Evolutionary conservation across 2,113 vertebrate species (phyloP).

Genomic region (Physeter macrocephalus): DNA sequence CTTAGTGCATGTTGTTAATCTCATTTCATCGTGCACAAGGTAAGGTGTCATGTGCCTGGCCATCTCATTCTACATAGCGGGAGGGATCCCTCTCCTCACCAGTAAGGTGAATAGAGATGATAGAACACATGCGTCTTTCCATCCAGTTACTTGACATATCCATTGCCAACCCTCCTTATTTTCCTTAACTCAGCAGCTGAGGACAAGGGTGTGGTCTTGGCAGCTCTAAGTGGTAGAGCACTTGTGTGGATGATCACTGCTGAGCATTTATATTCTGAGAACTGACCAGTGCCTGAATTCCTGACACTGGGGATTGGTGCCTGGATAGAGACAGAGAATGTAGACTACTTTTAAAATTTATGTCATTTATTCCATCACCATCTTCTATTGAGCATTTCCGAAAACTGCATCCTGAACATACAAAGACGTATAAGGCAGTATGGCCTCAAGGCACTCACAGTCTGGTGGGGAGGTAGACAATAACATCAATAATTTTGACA

Average conservation of each 20-base stretch:
- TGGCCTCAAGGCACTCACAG: not conserved
- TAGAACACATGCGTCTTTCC: not conserved
- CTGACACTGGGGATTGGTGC: not conserved
- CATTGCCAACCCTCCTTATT: not conserved
- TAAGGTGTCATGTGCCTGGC: not conserved
- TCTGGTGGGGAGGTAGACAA: not conserved
- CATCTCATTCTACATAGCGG: not conserved
- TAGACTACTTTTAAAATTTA: not conserved
- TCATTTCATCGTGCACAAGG: not conserved
- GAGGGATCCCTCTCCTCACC: not conserved
- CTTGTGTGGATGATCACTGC: not conserved
- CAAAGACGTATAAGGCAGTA: not conserved
- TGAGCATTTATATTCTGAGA: not conserved
- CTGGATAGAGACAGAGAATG: not conserved
- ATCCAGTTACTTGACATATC: not conserved
- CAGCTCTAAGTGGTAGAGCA: not conserved
- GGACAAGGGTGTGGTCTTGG: not conserved
- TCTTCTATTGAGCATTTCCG: not conserved
- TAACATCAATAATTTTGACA: conserved; percentile 8
- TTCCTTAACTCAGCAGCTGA: not conserved
- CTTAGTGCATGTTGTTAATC: not conserved
- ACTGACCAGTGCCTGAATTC: not conserved
- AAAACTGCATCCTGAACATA: not conserved
- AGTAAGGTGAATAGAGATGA: not conserved
- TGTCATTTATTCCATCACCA: not conserved